Conservation (phyloP, 1,140 invertebrate species). For the Cotesia chilonis region DNA sequence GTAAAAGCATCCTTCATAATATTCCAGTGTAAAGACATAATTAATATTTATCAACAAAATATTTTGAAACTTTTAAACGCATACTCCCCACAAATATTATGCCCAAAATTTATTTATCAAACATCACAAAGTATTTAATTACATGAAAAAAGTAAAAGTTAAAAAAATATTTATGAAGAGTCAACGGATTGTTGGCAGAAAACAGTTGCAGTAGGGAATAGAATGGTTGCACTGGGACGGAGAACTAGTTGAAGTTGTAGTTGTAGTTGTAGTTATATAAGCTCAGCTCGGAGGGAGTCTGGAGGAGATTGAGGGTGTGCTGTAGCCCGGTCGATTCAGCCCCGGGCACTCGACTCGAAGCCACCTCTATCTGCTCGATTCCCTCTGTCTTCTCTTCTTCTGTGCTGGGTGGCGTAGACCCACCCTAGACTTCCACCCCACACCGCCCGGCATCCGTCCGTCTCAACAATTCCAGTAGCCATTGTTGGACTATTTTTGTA, state of each 20-base stretch:
- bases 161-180: too few species aligned
- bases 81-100: too few species aligned
- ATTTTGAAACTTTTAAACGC: too few species aligned
- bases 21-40: too few species aligned
- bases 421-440: conserved; percentile 12
- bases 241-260: conserved; percentile 37
- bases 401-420: neutral
- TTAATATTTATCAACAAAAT: too few species aligned
- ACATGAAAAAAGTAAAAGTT: too few species aligned
- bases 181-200: neutral
- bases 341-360: conserved; percentile 59
- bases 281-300: conserved; percentile 37
- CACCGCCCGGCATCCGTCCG: neutral
- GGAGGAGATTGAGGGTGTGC: conserved; percentile 54
- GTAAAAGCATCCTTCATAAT: too few species aligned
- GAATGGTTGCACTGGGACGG: neutral
- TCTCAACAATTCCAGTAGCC: conserved; percentile 15
- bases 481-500: neutral
- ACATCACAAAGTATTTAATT: too few species aligned
- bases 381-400: conserved; percentile 48
- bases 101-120: too few species aligned
- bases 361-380: conserved; percentile 63
- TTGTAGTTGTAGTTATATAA: conserved; percentile 28
- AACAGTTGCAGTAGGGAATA: neutral
- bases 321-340: conserved; percentile 65